Base-by-base conservation (phyloP, 92 coral and sea anemone genomes). In the Palythoa grandis region DNA sequence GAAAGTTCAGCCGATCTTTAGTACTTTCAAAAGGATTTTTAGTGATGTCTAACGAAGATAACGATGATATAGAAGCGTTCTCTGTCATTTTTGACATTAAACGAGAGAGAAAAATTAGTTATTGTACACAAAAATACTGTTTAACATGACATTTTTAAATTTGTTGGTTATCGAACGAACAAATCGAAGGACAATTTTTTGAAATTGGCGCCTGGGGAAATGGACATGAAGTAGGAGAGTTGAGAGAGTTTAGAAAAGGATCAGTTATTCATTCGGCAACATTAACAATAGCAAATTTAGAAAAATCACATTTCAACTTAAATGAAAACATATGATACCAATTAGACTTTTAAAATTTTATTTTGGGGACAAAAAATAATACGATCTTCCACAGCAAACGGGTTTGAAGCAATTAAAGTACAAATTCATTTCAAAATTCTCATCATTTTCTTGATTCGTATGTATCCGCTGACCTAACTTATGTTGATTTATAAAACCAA, bases 1-100 rank as follows among this genome's bases (percentile, higher is more conserved):
- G 99, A 56, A 89, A 91, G 84, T 97, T 93, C 17, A 88, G 71
- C 38, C 93, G 92, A 12, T 90, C 95, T 80, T 96, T 96, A 52
- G 86, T 92, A 76, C 91, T 94, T 56, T 96, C 98, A 82, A 96
- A 96, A 17, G 98, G 98, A 93, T 96, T 96, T 86, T 91, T 89
- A 7, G 98, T 94, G 17, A 92, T 48, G 57, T 96, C 95, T 43
- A 92, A 73, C 40, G 91, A 94, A 11, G 98, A 96, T 40, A 93
- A 83, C n/a, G 96, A 84, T 37, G 91, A 67, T 25, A 80, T 47
- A 50, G 84, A 86, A 80, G 88, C 66, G 72, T 92, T 94, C 14
- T 92, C 98, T 60, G 86, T 85, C 95, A 94, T 90, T 52, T 73
- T 88, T 54, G 57, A 77, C 53, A 11, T 58, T 20, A 19, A 2